Conservation (phyloP, 2,797 vertebrate genomes). For the Chanos chanos region DNA sequence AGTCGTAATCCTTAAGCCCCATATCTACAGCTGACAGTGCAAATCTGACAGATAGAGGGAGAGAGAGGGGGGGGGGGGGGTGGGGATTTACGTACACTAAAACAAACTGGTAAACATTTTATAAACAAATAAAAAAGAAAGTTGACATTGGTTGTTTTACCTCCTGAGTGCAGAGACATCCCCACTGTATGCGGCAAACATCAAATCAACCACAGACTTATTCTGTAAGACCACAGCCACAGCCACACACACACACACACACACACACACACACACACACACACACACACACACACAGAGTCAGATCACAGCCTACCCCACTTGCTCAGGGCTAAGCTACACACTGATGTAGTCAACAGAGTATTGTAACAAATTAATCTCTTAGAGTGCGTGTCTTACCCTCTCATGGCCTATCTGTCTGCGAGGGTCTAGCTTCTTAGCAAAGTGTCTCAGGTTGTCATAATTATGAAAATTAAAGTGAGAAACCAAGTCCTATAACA, state of each 20-base stretch:
- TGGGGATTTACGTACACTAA: background rate
- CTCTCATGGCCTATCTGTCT: slow-evolving; percentile 75
- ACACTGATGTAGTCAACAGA: background rate
- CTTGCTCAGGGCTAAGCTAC: background rate
- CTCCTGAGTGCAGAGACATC: slow-evolving; percentile 81
- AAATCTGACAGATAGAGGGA: slow-evolving; percentile 69
- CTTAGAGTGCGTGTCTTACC: slow-evolving; percentile 62
- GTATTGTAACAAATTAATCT: background rate
- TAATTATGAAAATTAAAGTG: slow-evolving; percentile 92
- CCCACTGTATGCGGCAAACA: slow-evolving; percentile 86
- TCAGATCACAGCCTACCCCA: background rate
- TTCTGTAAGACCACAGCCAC: slow-evolving; percentile 62
- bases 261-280: background rate
- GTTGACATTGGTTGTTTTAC: slow-evolving; percentile 51
- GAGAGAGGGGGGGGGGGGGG: background rate
- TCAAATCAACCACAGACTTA: slow-evolving; percentile 82
- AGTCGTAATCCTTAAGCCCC: slow-evolving; percentile 93
- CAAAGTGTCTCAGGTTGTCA: slow-evolving; percentile 86
- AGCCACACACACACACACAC: background rate
- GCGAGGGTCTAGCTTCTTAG: slow-evolving; percentile 83
- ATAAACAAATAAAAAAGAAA: background rate
- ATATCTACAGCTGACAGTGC: slow-evolving; percentile 91
- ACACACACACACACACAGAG: background rate
- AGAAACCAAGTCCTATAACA: slow-evolving; percentile 81
- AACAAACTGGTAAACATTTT: no score